Conservation (phyloP, 2,888 invertebrate species). For the Chloroclystis v-ata region DNA sequence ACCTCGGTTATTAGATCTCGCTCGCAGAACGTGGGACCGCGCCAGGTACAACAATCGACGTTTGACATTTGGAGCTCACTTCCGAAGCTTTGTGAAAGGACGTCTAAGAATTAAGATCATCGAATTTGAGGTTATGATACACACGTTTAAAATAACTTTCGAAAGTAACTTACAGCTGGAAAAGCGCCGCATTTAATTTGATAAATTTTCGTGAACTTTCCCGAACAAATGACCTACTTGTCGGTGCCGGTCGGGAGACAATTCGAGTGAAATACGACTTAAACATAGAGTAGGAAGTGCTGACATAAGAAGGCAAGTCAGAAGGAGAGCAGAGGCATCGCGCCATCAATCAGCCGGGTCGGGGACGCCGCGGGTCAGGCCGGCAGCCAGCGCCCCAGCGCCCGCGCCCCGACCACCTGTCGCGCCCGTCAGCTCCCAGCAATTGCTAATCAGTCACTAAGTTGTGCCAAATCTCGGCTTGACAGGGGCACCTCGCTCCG, state of each 20-base stretch:
- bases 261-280: slow-evolving; percentile 18
- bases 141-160: not conserved
- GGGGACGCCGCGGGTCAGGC: slow-evolving; percentile 56
- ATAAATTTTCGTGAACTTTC: slow-evolving; percentile 8
- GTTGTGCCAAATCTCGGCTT: slow-evolving; percentile 70
- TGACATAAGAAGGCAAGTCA: slow-evolving; percentile 50
- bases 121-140: slow-evolving; percentile 3
- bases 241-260: slow-evolving; percentile 12
- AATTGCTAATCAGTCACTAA: slow-evolving; percentile 77
- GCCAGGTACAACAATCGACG: slow-evolving; percentile 51
- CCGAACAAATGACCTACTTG: slow-evolving; percentile 11
- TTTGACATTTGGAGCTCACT: slow-evolving; percentile 55
- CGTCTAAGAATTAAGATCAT: slow-evolving; percentile 6
- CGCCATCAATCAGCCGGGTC: slow-evolving; percentile 59
- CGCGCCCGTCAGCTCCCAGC: slow-evolving; percentile 63
- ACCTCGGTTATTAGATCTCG: slow-evolving; percentile 73
- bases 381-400: slow-evolving; percentile 46
- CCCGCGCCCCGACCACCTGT: slow-evolving; percentile 65
- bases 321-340: slow-evolving; percentile 38
- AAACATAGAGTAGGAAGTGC: slow-evolving; percentile 33
- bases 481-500: slow-evolving; percentile 48
- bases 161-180: not conserved
- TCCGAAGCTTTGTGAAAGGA: slow-evolving; percentile 32
- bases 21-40: slow-evolving; percentile 65
- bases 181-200: not conserved